Evolutionary conservation across 1,140 invertebrate genomes (phyloP).

Genomic region (Drosophila kepulauana): DNA sequence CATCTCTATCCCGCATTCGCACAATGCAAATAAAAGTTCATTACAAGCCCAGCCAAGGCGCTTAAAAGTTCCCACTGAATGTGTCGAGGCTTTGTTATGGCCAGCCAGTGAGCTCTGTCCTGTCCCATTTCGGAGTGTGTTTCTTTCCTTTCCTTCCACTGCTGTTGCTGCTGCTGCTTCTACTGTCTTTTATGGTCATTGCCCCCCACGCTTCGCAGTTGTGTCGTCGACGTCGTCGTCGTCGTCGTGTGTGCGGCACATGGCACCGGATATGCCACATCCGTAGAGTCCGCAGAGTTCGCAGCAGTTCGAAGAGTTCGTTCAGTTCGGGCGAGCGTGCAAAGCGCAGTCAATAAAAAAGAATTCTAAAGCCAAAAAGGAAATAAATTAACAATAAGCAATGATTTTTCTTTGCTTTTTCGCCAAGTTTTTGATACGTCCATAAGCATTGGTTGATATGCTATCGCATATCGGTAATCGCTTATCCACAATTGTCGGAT

Average conservation of each 20-base stretch:
- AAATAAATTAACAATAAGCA: slow-evolving; percentile 80
- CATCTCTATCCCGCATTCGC: slow-evolving; percentile 4
- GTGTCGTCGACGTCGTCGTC: slow-evolving; percentile 27
- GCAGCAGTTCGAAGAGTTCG: slow-evolving; percentile 27
- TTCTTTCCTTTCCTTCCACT: not conserved
- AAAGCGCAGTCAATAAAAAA: slow-evolving; percentile 52
- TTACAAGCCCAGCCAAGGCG: slow-evolving; percentile 73
- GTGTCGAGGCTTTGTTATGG: slow-evolving; percentile 55
- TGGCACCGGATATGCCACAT: slow-evolving; percentile 74
- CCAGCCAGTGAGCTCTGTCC: slow-evolving; percentile 17
- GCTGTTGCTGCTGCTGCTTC: not conserved
- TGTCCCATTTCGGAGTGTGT: slow-evolving; percentile 17
- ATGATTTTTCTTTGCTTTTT: slow-evolving; percentile 57
- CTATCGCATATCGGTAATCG: slow-evolving; percentile 34
- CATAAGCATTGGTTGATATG: slow-evolving; percentile 54
- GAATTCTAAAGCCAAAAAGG: slow-evolving; percentile 72
- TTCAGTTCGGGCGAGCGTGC: slow-evolving; percentile 22
- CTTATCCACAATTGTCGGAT: slow-evolving; percentile 48
- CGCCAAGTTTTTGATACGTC: slow-evolving; percentile 39
- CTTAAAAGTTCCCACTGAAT: slow-evolving; percentile 61
- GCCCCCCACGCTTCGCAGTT: slow-evolving; percentile 45
- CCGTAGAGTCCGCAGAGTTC: slow-evolving; percentile 60
- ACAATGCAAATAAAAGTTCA: slow-evolving; percentile 82
- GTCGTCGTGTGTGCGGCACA: slow-evolving; percentile 49
- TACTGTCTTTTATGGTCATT: slow-evolving; percentile 68